Evolutionary conservation across 2,888 invertebrate genomes (phyloP), one percentile per base, ranked within the genome.

Genomic region (Hirtodrosophila alboralis): DNA sequence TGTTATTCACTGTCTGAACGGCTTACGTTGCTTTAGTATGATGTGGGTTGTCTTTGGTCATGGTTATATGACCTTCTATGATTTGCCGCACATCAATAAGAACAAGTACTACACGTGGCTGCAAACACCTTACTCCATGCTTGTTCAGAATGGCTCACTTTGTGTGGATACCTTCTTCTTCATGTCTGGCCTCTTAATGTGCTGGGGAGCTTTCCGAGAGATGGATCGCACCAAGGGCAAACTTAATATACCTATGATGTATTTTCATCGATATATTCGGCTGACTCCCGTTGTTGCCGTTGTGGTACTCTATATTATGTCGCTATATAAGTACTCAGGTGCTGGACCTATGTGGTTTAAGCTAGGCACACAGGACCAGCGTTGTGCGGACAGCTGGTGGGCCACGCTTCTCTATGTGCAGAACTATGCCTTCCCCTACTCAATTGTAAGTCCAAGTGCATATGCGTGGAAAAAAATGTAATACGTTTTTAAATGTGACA

Each of bases 131-230:
- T 90, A 77, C 47, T 89, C 90, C 0, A 89, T 90, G 89, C 60
- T 90, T 27, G 84, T 89, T 1, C 75, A 90, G 87, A 69, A 92
- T 84, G 92, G 90, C 71, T 70, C 92, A 0, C 89, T 93, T 4
- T 92, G 93, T 1, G 94, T 94, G 0, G 94, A 94, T 58, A 93
- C 93, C 0, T 94, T 94, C 86, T 93, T 94, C 77, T 87, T 93
- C 13, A 86, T 94, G 70, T 93, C 93, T 69, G 94, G 94, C 3
- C 86, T 94, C 31, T 87, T 94, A 0, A 91, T 92, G 53, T 91
- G 92, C 41, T 88, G 90, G 88, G 87, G 88, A 14, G 86, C 90
- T 3, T 90, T 90, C 61, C 89, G 88, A 6, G 89, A 90, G 66
- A 77, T 90, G 85, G 90, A 90, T 44, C 87, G 81, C 34, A 89